Percentiles rank a stretch among this genome's conserved stretches.
These are phyloP conservation scores for Plutella xylostella DNA, from an alignment of 2,888 invertebrate species.

Conservation along the genomic window DNA sequence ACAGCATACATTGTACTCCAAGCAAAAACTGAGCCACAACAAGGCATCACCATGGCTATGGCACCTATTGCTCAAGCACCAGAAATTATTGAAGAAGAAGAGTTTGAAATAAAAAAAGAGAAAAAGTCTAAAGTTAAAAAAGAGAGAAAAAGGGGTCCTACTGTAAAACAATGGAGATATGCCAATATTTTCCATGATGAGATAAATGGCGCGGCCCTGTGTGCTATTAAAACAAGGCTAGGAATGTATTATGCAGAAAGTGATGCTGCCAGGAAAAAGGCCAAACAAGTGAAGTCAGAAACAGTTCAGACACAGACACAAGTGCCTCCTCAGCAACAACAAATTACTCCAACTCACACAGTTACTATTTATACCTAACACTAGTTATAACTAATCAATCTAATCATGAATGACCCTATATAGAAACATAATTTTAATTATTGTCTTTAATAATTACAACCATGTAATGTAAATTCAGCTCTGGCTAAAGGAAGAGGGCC, in stretches of 20 bases:
- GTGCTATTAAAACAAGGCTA: conserved; percentile 63
- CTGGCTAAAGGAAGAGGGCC: no score
- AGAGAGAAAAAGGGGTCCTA: conserved; percentile 52
- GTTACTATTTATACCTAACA: conserved; percentile 52
- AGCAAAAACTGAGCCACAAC: conserved; percentile 45
- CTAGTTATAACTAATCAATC: no score
- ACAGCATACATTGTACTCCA: conserved; percentile 57
- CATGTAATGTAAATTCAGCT: no score
- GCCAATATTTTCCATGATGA: conserved; percentile 69
- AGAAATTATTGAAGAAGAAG: conserved; percentile 29
- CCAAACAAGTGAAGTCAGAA: conserved; percentile 40
- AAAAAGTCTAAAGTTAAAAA: conserved; percentile 46
- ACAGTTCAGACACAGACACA: conserved; percentile 35
- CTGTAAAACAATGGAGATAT: conserved; percentile 69
- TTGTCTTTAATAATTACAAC: no score
- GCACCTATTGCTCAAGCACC: conserved; percentile 24
- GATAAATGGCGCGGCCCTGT: conserved; percentile 62
- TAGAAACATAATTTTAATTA: no score
- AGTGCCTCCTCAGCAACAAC: conserved; percentile 31
- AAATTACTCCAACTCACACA: conserved; percentile 49
- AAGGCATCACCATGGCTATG: conserved; percentile 35
- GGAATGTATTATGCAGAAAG: conserved; percentile 65
- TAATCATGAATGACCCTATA: no score
- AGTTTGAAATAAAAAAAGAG: conserved; percentile 29
- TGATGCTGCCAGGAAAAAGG: conserved; percentile 60